Conservation (phyloP, 2,113 vertebrate species). For the Emydura subglobosa region DNA sequence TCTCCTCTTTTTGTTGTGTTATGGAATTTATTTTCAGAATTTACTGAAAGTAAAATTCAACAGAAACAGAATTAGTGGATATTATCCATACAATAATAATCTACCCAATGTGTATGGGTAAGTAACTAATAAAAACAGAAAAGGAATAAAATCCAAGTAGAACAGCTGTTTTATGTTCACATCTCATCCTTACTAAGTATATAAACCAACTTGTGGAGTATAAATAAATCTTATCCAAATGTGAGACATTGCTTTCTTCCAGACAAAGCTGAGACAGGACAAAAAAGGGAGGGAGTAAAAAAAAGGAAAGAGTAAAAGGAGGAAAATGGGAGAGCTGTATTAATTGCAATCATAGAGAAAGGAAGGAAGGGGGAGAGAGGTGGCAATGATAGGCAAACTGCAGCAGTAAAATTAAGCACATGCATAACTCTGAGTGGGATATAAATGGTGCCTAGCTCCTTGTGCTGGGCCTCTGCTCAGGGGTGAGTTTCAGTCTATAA, state of each 20-base stretch:
- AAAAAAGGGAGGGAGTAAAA: background rate
- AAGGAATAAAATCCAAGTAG: background rate
- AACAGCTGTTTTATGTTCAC: background rate
- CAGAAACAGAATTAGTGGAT: background rate
- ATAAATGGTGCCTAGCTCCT: background rate
- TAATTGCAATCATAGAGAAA: background rate
- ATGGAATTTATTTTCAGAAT: conserved; percentile 7
- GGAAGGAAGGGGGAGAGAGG: background rate
- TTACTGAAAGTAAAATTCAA: conserved; percentile 6
- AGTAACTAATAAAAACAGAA: background rate
- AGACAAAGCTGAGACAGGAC: background rate
- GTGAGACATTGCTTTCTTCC: background rate
- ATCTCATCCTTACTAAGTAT: background rate
- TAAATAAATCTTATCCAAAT: conserved; percentile 18
- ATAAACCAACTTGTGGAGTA: background rate
- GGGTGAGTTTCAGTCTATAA: background rate
- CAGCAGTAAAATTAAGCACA: background rate
- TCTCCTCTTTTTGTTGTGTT: background rate
- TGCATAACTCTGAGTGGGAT: background rate
- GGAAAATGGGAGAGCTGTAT: background rate
- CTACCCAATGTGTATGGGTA: background rate
- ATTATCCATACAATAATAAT: background rate
- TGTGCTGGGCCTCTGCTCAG: background rate
- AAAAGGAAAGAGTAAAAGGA: background rate
- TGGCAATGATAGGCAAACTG: background rate